Evolutionary conservation across 2,113 vertebrate species (phyloP).

Genomic region (Rhynchomys soricoides): DNA sequence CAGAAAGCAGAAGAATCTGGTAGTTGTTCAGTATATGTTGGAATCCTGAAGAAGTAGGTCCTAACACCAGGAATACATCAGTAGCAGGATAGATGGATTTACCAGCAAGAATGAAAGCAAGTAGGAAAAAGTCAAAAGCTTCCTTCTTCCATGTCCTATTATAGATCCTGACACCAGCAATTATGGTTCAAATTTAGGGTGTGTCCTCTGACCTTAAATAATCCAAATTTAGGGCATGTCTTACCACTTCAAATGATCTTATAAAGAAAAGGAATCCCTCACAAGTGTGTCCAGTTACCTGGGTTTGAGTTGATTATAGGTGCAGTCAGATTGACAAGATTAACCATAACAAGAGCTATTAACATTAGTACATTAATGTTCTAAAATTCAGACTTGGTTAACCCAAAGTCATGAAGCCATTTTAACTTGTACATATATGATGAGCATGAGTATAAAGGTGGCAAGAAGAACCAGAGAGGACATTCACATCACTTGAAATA

Average conservation of each 20-base stretch:
- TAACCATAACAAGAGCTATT: not conserved
- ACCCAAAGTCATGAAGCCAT: slow-evolving; percentile 5
- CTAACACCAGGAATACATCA: not conserved
- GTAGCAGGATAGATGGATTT: not conserved
- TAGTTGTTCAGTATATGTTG: not conserved
- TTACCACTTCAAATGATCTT: not conserved
- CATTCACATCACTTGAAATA: slow-evolving; percentile 41
- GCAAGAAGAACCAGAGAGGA: not conserved
- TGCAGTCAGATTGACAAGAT: not conserved
- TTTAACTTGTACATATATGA: not conserved
- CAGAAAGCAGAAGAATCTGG: not conserved
- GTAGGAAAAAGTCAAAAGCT: not conserved
- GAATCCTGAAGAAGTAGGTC: not conserved
- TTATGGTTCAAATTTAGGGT: not conserved
- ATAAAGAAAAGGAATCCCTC: not conserved
- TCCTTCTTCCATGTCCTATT: not conserved
- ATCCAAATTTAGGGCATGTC: not conserved
- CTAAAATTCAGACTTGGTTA: slow-evolving; percentile 53
- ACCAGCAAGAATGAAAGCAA: not conserved
- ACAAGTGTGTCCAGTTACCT: not conserved
- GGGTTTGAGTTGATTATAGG: not conserved
- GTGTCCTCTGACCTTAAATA: not conserved
- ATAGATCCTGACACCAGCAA: not conserved
- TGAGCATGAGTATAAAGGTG: not conserved
- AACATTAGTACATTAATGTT: not conserved